phyloP scores from a whole-genome alignment of 2,888 invertebrate genomes.

The Listrodromus nycthemerus region DNA sequence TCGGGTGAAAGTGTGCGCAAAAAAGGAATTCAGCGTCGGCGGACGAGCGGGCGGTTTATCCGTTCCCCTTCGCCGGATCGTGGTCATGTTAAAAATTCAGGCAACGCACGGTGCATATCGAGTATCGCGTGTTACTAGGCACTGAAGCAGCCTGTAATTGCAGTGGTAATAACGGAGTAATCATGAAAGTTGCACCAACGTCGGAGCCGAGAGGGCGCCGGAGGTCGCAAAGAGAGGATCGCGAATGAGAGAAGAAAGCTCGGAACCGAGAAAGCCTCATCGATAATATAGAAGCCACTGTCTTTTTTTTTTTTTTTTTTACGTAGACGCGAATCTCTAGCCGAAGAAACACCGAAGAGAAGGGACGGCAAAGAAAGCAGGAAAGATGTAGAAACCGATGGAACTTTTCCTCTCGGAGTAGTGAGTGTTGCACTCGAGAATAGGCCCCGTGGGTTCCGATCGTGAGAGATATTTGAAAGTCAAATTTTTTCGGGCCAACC shows the following conservation, averaged over 20 bases:
- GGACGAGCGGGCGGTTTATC: neutral
- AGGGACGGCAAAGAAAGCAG: slow-evolving; percentile 5
- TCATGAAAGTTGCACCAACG: slow-evolving; percentile 75
- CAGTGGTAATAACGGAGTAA: slow-evolving; percentile 75
- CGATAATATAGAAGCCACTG: slow-evolving; percentile 6
- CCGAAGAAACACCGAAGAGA: slow-evolving; percentile 25
- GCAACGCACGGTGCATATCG: slow-evolving; percentile 61
- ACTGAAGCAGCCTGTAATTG: slow-evolving; percentile 73
- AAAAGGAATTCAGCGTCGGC: slow-evolving; percentile 14
- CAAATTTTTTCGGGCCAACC: slow-evolving; percentile 71
- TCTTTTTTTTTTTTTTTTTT: neutral
- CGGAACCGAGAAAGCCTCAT: slow-evolving; percentile 1
- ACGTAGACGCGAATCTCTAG: neutral
- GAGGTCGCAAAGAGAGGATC: slow-evolving; percentile 43
- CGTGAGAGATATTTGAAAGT: slow-evolving; percentile 71
- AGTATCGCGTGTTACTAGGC: slow-evolving; percentile 74
- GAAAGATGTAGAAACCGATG: slow-evolving; percentile 34
- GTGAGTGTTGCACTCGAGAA: slow-evolving; percentile 35
- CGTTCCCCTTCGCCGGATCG: slow-evolving; percentile 10
- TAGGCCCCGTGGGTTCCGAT: slow-evolving; percentile 39
- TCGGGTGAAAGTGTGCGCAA: slow-evolving; percentile 20
- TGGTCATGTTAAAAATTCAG: slow-evolving; percentile 55
- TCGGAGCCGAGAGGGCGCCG: slow-evolving; percentile 54
- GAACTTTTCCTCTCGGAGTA: slow-evolving; percentile 23
- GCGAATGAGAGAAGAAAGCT: slow-evolving; percentile 5